Evolutionary conservation across 2,113 vertebrate species (phyloP), one percentile per base, ranked within the genome.

Genomic region (Turdus rufiventris): DNA sequence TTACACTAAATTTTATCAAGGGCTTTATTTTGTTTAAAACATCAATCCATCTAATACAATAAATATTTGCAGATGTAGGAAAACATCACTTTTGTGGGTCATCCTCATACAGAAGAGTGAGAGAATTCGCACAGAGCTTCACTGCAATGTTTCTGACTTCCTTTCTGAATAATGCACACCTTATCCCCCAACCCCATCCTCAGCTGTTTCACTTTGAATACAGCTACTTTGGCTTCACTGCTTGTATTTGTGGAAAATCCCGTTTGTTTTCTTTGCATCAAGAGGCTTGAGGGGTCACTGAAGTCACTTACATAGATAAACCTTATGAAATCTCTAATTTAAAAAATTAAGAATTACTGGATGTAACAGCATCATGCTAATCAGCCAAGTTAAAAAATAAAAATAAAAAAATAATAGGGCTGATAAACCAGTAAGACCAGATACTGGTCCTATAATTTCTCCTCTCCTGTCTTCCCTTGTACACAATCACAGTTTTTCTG

Each of bases 31-130:
- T 79, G 93, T 89, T 97, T 95, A 80, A 91, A 90, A 34, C 42
- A 90, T n/a, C 50, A 68, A 28, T 66, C 75, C 67, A 77, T 62
- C 67, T 31, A 38, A 88, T 0, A 3, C 9, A 85, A 50, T 91
- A 95, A 96, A 96, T 91, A 94, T 90, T 88, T 94, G 75, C 60
- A 90, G 75, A 67, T 85, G 88, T 10, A 94, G 60, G 68, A 72
- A 91, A 94, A 74, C 61, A 90, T 57, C 72, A 71, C 65, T 56
- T 71, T 36, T 63, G 75, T 60, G 65, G 21, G 56, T 36, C 79
- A 76, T 9, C 62, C 78, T 88, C 40, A 43, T 3, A 47, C 29
- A 54, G 40, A 23, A 16, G 51, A 5, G 63, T 36, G n/a, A 77
- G 60, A 63, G 51, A 91, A 80, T 48, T 74, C 54, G 60, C 63